phyloP scores from a whole-genome alignment of 2,797 vertebrate genomes.

The Microcaecilia unicolor region DNA sequence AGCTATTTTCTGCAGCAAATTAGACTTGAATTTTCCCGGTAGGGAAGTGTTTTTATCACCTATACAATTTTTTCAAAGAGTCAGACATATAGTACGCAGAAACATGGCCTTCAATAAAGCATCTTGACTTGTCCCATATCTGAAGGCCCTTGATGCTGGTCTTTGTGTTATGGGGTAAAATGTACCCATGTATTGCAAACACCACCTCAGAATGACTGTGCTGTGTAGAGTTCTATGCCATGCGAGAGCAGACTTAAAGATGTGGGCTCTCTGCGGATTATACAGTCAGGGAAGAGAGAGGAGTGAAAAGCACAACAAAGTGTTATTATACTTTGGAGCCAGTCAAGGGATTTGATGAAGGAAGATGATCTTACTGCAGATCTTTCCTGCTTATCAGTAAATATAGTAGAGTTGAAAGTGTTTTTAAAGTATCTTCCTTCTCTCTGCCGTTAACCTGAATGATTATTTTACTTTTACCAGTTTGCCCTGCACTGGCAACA shows the following conservation, averaged over 20 bases:
- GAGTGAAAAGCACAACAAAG: neutral
- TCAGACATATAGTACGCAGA: too few relatives aligned
- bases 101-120: too few relatives aligned
- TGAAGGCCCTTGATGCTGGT: too few relatives aligned
- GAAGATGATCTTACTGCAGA: accelerated
- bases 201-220: conserved; percentile 3
- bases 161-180: too few relatives aligned
- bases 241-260: conserved; percentile 12
- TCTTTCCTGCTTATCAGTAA: neutral
- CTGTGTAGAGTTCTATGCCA: conserved; percentile 10
- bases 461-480: conserved; percentile 26
- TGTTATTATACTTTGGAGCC: neutral
- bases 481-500: conserved; percentile 20
- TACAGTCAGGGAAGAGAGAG: neutral
- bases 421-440: conserved; percentile 6
- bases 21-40: too few relatives aligned
- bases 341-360: neutral
- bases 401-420: neutral
- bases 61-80: too few relatives aligned
- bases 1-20: too few relatives aligned
- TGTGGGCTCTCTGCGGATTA: conserved; percentile 7
- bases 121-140: too few relatives aligned
- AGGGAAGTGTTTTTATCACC: too few relatives aligned
- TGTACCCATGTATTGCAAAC: too few relatives aligned
- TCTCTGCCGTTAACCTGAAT: conserved; percentile 35